These are phyloP conservation scores for Neostethus bicornis DNA, from an alignment of 2,797 vertebrate genomes.

Conservation along the genomic window DNA sequence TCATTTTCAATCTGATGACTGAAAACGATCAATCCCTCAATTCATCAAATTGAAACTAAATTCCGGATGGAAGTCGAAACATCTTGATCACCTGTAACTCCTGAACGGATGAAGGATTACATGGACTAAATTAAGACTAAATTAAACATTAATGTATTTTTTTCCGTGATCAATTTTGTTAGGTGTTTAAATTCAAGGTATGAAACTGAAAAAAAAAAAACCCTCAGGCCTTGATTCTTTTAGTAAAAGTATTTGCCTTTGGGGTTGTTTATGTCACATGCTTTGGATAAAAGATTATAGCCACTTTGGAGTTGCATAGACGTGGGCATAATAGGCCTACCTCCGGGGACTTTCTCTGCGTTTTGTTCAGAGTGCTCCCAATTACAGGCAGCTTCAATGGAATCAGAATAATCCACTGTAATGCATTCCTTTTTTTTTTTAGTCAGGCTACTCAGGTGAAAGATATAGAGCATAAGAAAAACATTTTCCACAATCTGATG, in stretches of 20 bases:
- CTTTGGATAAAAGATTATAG: constrained; percentile 69
- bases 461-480: constrained; percentile 30
- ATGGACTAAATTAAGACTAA: too few species aligned
- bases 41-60: too few species aligned
- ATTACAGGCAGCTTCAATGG: constrained; percentile 62
- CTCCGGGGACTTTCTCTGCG: constrained; percentile 58
- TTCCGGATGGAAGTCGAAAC: too few species aligned
- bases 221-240: constrained; percentile 62
- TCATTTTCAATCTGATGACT: too few species aligned
- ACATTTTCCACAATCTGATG: constrained; percentile 48
- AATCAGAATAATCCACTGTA: constrained; percentile 56
- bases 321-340: constrained; percentile 60
- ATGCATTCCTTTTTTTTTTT: constrained; percentile 41
- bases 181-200: constrained; percentile 26
- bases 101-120: too few species aligned
- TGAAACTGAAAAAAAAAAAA: constrained; percentile 41
- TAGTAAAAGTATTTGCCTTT: constrained; percentile 55
- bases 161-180: too few species aligned
- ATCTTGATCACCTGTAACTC: too few species aligned
- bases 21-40: too few species aligned
- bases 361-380: constrained; percentile 65
- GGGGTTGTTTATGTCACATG: constrained; percentile 66
- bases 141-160: too few species aligned
- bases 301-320: constrained; percentile 66
- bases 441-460: constrained; percentile 37